phyloP scores from a whole-genome alignment of 2,113 vertebrate genomes.

The Hiodon tergisus region DNA sequence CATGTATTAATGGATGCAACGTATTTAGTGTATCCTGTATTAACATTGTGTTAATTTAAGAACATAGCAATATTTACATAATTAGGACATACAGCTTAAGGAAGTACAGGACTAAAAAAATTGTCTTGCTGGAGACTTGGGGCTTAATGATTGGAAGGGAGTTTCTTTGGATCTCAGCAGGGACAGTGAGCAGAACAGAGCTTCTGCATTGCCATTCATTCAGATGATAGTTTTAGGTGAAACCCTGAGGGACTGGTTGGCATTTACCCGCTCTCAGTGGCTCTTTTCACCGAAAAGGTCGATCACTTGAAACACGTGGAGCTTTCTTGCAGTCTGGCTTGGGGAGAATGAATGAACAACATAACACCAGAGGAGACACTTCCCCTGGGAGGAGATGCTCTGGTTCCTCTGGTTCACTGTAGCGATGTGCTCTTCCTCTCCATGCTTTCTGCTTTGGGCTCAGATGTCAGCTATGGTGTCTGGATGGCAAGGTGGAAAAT shows the following conservation, averaged over 20 bases:
- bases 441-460: conserved; percentile 11
- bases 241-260: conserved; percentile 26
- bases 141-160: too few species aligned
- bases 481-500: conserved; percentile 15
- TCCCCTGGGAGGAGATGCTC: conserved; percentile 22
- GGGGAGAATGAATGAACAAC: conserved; percentile 16
- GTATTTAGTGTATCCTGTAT: too few species aligned
- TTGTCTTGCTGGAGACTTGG: too few species aligned
- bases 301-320: conserved; percentile 28
- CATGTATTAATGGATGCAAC: too few species aligned
- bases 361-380: conserved; percentile 21
- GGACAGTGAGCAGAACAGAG: too few species aligned
- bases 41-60: too few species aligned
- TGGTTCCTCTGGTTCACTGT: conserved; percentile 17
- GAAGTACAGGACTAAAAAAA: too few species aligned
- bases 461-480: conserved; percentile 21
- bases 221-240: conserved; percentile 27
- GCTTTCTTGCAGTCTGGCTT: conserved; percentile 22
- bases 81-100: too few species aligned
- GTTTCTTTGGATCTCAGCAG: too few species aligned
- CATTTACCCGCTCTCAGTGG: conserved; percentile 35
- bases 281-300: conserved; percentile 38
- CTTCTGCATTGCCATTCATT: neutral
- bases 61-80: too few species aligned
- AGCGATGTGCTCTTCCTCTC: conserved; percentile 22